Evolutionary conservation across 2,113 vertebrate species (phyloP).

Genomic region (Apteryx mantelli): DNA sequence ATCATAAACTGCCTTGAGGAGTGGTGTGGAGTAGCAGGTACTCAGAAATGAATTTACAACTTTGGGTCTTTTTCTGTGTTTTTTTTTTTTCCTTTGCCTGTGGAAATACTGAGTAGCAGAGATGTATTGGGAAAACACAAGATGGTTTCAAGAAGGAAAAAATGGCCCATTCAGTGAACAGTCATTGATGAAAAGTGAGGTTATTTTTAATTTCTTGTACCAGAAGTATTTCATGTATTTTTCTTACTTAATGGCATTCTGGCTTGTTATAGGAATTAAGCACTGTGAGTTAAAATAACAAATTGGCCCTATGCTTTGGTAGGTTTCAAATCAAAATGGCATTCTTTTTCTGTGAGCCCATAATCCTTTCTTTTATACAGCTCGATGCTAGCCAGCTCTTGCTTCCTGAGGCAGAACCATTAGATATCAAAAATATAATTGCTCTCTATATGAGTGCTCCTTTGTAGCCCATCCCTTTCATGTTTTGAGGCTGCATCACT

Average conservation of each 20-base stretch:
- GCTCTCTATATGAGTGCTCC: constrained; percentile 43
- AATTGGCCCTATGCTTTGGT: constrained; percentile 63
- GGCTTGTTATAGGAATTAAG: constrained; percentile 63
- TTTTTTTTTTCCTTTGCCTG: background rate
- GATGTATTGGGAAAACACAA: background rate
- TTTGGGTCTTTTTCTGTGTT: no score
- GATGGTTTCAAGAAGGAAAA: background rate
- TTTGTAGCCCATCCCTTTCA: constrained; percentile 64
- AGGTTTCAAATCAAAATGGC: constrained; percentile 66
- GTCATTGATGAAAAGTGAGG: constrained; percentile 2
- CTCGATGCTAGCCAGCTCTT: constrained; percentile 62
- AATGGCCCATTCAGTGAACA: background rate
- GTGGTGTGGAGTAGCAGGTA: background rate
- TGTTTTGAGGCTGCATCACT: constrained; percentile 57
- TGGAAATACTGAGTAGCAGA: background rate
- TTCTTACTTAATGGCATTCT: constrained; percentile 39
- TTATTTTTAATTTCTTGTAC: constrained; percentile 51
- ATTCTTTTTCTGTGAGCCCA: constrained; percentile 29
- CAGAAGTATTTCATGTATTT: constrained; percentile 16
- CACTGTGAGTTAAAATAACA: constrained; percentile 62
- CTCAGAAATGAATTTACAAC: background rate
- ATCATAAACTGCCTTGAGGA: background rate
- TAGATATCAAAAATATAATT: constrained; percentile 69
- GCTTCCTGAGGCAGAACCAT: constrained; percentile 66
- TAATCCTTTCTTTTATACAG: constrained; percentile 65